Percentiles rank a stretch among this genome's conserved stretches.
Conservation (phyloP, 2,888 invertebrate genomes). For the Polylopha cassiicola region DNA sequence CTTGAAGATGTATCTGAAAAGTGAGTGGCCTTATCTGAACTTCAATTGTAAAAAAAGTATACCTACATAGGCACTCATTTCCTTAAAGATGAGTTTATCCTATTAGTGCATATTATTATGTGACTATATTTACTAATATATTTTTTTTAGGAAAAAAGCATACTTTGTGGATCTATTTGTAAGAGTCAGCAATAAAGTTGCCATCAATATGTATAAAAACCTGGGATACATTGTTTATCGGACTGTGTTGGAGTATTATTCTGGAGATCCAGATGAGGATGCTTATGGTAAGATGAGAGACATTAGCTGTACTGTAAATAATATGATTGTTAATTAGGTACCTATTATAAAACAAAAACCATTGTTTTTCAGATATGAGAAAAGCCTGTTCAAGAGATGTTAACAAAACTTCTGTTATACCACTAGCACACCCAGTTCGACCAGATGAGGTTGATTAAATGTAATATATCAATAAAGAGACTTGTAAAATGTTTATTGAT, state of each 20-base stretch:
- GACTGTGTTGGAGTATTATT: constrained; percentile 98
- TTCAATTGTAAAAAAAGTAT: no score
- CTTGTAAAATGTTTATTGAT: constrained; percentile 7
- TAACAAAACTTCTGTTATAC: constrained; percentile 94
- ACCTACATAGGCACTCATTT: no score
- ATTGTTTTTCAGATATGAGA: constrained; percentile 91
- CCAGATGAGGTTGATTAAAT: constrained; percentile 93
- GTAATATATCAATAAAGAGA: constrained; percentile 5
- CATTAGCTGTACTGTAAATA: no score
- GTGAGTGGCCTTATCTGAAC: constrained; percentile 55
- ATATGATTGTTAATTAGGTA: not conserved
- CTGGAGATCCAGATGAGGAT: constrained; percentile 98
- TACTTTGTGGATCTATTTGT: constrained; percentile 99
- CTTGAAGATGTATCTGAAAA: constrained; percentile 98
- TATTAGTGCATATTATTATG: not conserved
- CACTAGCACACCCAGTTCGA: constrained; percentile 94
- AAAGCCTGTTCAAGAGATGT: constrained; percentile 97
- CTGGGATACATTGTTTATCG: constrained; percentile 98
- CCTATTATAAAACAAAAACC: not conserved
- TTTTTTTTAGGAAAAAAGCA: constrained; percentile 88
- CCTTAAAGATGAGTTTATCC: not conserved
- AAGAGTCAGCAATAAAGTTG: constrained; percentile 96
- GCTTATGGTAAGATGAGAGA: constrained; percentile 86
- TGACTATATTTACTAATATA: constrained; percentile 7
- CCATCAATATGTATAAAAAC: constrained; percentile 97